These are phyloP conservation scores for Cancer borealis DNA, from an alignment of 2,888 invertebrate genomes.

Conservation along the genomic window DNA sequence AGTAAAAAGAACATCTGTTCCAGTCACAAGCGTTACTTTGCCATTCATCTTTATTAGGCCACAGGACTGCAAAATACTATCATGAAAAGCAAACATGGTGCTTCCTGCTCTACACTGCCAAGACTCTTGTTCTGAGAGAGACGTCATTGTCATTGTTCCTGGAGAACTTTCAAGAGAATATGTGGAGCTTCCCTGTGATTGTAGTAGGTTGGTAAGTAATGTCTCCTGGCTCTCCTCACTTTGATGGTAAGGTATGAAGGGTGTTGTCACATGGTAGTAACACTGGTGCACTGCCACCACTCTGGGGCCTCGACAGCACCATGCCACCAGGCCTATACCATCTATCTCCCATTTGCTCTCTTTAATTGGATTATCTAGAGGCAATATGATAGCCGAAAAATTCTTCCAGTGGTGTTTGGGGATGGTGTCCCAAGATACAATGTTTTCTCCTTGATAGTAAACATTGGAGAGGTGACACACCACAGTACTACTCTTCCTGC, in stretches of 20 bases:
- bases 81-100: slow-evolving; percentile 43
- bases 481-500: neutral
- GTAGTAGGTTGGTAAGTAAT: neutral
- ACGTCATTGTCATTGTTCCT: neutral
- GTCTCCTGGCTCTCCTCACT: neutral
- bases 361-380: neutral
- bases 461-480: slow-evolving; percentile 16
- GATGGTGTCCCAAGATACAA: slow-evolving; percentile 5
- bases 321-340: slow-evolving; percentile 47
- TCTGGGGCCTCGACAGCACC: slow-evolving; percentile 11
- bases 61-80: slow-evolving; percentile 47
- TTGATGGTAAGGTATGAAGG: neutral
- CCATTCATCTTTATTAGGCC: slow-evolving; percentile 34
- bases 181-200: neutral
- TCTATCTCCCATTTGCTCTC: neutral
- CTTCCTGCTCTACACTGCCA: slow-evolving; percentile 44
- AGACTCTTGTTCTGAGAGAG: neutral
- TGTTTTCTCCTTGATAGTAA: slow-evolving; percentile 34
- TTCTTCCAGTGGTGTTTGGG: slow-evolving; percentile 23
- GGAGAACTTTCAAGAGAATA: neutral
- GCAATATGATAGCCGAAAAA: neutral
- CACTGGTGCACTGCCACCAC: slow-evolving; percentile 52
- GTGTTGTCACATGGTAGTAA: slow-evolving; percentile 35
- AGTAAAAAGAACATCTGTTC: neutral
- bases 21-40: neutral